These are phyloP conservation scores for Corbicula japonica DNA, from an alignment of 2,888 invertebrate species.

Conservation along the genomic window DNA sequence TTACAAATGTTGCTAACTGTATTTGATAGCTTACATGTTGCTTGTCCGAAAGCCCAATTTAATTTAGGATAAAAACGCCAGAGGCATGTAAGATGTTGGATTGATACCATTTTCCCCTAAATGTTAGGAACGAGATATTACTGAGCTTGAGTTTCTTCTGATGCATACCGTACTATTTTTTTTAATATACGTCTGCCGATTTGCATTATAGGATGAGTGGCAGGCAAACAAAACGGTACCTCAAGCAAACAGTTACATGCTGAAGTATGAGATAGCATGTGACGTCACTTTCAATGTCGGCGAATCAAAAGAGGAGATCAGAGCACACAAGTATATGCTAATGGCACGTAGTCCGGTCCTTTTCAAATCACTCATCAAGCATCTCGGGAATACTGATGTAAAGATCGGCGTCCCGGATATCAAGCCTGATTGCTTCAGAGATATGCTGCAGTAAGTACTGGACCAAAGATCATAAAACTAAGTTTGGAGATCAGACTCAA, in stretches of 20 bases:
- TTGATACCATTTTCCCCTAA: no score
- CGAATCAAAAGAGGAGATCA: slow-evolving; percentile 61
- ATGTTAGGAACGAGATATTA: no score
- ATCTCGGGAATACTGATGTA: slow-evolving; percentile 52
- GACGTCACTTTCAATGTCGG: slow-evolving; percentile 70
- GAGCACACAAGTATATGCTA: slow-evolving; percentile 72
- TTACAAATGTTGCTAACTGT: no score
- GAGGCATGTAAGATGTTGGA: no score
- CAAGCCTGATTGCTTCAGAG: slow-evolving; percentile 54
- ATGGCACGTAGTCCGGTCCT: slow-evolving; percentile 70
- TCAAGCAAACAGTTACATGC: slow-evolving; percentile 71
- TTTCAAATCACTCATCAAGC: slow-evolving; percentile 66
- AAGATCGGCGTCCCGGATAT: slow-evolving; percentile 59
- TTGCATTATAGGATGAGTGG: slow-evolving; percentile 73
- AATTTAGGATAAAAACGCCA: no score
- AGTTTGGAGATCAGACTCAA: no score
- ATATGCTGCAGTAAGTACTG: slow-evolving; percentile 62
- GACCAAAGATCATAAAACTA: no score
- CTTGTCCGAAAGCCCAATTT: no score
- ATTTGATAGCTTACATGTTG: no score
- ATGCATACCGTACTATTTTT: no score
- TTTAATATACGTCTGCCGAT: no score
- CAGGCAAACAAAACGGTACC: slow-evolving; percentile 64
- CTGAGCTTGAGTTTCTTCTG: no score
- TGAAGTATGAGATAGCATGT: slow-evolving; percentile 67